Evolutionary conservation across 2,797 vertebrate species (phyloP), one percentile per base, ranked within the genome.

Genomic region (Hypotaenidia philippensis): DNA sequence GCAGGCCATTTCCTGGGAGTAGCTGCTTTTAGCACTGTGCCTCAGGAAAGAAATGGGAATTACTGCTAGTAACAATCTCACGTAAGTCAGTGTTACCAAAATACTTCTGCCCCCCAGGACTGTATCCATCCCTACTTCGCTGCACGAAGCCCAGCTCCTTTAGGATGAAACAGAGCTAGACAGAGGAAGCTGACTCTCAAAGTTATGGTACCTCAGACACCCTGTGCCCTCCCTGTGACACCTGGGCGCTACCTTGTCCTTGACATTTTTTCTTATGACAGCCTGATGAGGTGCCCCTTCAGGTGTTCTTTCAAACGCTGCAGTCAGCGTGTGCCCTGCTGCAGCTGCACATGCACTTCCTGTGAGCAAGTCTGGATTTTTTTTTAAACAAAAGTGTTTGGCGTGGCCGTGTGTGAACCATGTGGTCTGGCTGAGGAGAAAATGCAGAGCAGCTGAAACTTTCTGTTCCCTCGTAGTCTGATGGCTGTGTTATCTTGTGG

Each of bases 11-110:
- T 80, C 68, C 83, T 61, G 40, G 53, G 82, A 78, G 38, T 21
- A 55, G 45, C 19, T 83, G 71, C 61, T 82, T 56, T 92, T 61
- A 83, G 47, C 29, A 85, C 41, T 6, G 12, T 83, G 57, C 38
- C 47, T 89, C 41, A 64, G 72, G 79, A 87, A 91, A 68, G n/a
- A 82, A 84, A 61, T 38, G 29, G 20, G 50, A 87, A 85, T 91
- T 81, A 63, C 57, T 57, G 18, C 77, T 68, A 68, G 45, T n/a
- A 83, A 87, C 36, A 77, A 55, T 75, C 26, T 55, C 34, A 55
- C 57, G 16, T 74, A 90, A 70, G 20, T 83, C 41, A 36, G 23
- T 9, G 1, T 75, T 64, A 65, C 75, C 77, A 77, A 77, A 90
- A 85, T 57, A 64, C 17, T 45, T 52, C 63, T 82, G 52, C 47